Conservation (phyloP, 2,113 vertebrate species). For the Sphyrna mokarran region DNA sequence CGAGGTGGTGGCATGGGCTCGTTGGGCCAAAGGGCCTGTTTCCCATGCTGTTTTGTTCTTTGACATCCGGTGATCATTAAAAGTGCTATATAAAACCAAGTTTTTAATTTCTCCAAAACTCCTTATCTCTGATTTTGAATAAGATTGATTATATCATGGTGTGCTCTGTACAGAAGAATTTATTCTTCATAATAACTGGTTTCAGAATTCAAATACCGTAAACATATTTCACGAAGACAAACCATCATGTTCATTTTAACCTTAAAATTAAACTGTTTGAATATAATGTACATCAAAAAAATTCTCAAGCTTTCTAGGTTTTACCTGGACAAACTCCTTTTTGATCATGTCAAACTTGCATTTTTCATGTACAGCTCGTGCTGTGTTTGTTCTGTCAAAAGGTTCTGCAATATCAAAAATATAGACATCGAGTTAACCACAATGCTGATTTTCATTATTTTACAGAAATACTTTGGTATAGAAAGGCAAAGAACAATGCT, state of each 20-base stretch:
- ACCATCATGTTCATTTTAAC: background rate
- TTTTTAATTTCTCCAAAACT: background rate
- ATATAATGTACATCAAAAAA: background rate
- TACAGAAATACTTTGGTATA: background rate
- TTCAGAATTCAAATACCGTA: background rate
- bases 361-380: constrained; percentile 87
- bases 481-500: background rate
- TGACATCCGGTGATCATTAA: background rate
- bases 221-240: background rate
- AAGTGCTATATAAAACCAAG: background rate
- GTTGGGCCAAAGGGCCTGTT: too few relatives aligned
- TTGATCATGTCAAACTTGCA: constrained; percentile 80
- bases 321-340: constrained; percentile 75
- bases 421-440: background rate
- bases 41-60: too few relatives aligned
- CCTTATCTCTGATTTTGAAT: background rate
- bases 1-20: too few relatives aligned
- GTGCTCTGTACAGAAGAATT: background rate
- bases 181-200: background rate
- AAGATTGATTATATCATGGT: background rate
- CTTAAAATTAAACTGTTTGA: background rate
- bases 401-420: constrained; percentile 71
- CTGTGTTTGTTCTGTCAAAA: constrained; percentile 88
- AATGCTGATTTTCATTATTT: background rate
- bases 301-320: background rate